Evolutionary conservation across 2,888 invertebrate species (phyloP).

Genomic region (Chloroclystis v-ata): DNA sequence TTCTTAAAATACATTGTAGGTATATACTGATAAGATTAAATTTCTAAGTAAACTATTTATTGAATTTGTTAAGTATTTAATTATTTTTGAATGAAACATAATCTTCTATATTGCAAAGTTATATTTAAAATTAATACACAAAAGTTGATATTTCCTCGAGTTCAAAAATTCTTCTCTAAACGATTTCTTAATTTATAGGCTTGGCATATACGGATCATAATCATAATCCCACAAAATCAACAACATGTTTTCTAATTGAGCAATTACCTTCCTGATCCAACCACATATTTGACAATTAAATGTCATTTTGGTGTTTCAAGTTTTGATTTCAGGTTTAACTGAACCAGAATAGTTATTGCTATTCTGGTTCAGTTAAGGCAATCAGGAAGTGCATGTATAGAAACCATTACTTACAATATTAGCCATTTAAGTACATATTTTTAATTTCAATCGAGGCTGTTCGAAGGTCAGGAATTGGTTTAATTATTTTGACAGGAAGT

Average conservation of each 20-base stretch:
- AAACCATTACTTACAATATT: constrained; percentile 25
- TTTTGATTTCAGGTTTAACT: constrained; percentile 13
- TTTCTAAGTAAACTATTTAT: no score
- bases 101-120: no score
- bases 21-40: no score
- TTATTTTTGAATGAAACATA: no score
- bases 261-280: not conserved
- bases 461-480: constrained; percentile 35
- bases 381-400: constrained; percentile 39
- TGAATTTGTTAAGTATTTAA: no score
- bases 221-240: not conserved
- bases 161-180: no score
- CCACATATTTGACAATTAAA: not conserved
- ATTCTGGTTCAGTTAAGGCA: no score
- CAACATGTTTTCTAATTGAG: not conserved
- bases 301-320: not conserved
- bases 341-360: constrained; percentile 24
- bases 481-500: constrained; percentile 33
- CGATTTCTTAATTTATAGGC: no score
- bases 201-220: no score
- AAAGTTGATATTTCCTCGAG: no score
- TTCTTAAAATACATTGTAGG: no score
- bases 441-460: constrained; percentile 31
- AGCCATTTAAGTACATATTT: constrained; percentile 21
- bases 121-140: no score